phyloP scores from a whole-genome alignment of 1,140 invertebrate species.

The Orchesella cincta region DNA sequence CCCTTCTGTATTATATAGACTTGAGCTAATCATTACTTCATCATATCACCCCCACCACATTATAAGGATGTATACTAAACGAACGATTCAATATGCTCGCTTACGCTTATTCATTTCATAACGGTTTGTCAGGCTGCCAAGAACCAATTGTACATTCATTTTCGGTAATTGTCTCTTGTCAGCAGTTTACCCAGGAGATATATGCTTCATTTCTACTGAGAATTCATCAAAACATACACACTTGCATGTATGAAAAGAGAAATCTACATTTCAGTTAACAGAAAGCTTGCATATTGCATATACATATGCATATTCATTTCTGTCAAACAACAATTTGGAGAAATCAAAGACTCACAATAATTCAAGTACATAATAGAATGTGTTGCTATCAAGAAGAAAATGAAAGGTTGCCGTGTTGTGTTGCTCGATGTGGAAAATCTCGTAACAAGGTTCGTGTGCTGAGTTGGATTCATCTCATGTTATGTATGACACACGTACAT shows the following conservation, averaged over 20 bases:
- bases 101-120: too few relatives aligned
- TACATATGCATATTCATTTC: constrained; percentile 10
- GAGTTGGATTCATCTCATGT: neutral
- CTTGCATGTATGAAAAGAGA: too few relatives aligned
- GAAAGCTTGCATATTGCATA: neutral
- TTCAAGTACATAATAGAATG: constrained; percentile 17
- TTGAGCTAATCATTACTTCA: too few relatives aligned
- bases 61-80: too few relatives aligned
- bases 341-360: constrained; percentile 21
- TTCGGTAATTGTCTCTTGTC: constrained; percentile 14
- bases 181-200: neutral
- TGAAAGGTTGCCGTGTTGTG: neutral
- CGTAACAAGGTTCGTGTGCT: neutral
- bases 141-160: constrained; percentile 13
- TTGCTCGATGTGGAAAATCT: neutral
- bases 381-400: neutral
- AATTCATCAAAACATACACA: constrained; percentile 11
- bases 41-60: too few relatives aligned
- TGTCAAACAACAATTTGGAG: constrained; percentile 18
- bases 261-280: neutral
- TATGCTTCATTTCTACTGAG: constrained; percentile 2
- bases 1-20: too few relatives aligned
- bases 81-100: too few relatives aligned
- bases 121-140: too few relatives aligned
- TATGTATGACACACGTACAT: neutral